These are phyloP conservation scores for Sialis lutaria DNA, from an alignment of 2,888 invertebrate genomes.

Conservation along the genomic window DNA sequence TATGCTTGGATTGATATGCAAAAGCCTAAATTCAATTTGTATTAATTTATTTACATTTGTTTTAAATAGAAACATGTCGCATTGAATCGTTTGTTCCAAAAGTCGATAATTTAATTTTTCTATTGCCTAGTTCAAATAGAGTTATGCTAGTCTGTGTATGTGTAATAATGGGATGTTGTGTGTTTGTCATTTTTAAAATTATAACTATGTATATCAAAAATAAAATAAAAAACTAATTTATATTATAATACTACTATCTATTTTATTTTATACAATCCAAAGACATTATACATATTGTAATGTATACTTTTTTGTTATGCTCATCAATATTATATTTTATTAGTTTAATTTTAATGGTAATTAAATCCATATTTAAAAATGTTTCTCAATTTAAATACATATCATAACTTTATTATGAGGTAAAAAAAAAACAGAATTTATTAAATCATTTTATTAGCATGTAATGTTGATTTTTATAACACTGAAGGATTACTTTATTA, in stretches of 20 bases:
- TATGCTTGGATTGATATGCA: no score
- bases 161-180: neutral
- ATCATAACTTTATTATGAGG: no score
- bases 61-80: neutral
- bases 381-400: no score
- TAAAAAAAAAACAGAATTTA: no score
- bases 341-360: no score
- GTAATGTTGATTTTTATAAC: no score
- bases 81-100: neutral
- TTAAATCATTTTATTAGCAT: no score
- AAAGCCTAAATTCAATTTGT: no score
- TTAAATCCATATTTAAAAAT: no score
- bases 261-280: constrained; percentile 26
- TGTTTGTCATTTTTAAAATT: neutral
- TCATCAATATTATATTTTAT: no score
- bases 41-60: neutral
- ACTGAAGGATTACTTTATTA: no score
- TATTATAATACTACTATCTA: neutral
- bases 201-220: neutral
- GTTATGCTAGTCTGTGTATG: neutral
- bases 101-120: neutral
- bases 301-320: neutral
- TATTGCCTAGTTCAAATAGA: neutral
- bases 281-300: constrained; percentile 14
- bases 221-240: neutral